Conservation (phyloP, 2,797 vertebrate genomes). For the Anguilla obscura region DNA sequence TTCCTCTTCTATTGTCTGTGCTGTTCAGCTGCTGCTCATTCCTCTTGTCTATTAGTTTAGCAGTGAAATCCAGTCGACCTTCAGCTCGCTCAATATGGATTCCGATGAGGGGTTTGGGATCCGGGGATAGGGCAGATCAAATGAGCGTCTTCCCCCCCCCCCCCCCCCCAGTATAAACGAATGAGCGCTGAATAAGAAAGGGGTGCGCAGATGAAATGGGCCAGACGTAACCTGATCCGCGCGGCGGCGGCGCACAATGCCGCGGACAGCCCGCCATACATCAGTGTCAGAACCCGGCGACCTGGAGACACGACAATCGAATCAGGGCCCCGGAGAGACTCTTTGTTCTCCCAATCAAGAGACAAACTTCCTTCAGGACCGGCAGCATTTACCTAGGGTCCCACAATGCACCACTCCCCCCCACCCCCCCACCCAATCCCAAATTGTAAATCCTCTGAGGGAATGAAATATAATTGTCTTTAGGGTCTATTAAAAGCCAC, state of each 20-base stretch:
- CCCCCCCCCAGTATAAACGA: slow-evolving; percentile 53
- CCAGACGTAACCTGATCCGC: slow-evolving; percentile 78
- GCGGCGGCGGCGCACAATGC: slow-evolving; percentile 65
- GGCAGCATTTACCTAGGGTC: slow-evolving; percentile 8
- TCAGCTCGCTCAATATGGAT: slow-evolving; percentile 65
- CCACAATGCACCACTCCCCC: background rate
- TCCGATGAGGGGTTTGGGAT: slow-evolving; percentile 67
- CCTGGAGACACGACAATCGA: slow-evolving; percentile 68
- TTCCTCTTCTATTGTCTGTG: slow-evolving; percentile 8
- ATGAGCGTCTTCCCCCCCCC: slow-evolving; percentile 66
- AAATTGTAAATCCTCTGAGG: background rate
- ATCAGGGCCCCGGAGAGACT: slow-evolving; percentile 62
- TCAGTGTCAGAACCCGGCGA: slow-evolving; percentile 77
- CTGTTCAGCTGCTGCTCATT: slow-evolving; percentile 41
- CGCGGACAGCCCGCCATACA: slow-evolving; percentile 69
- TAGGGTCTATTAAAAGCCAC: background rate
- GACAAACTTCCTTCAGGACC: background rate
- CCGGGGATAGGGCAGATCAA: slow-evolving; percentile 58
- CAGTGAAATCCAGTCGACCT: slow-evolving; percentile 63
- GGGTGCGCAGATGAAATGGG: slow-evolving; percentile 57
- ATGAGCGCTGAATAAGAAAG: slow-evolving; percentile 63
- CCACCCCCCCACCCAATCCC: background rate
- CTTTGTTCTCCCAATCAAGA: slow-evolving; percentile 18
- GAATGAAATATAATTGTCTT: background rate
- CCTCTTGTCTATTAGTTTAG: slow-evolving; percentile 27